Evolutionary conservation across 1,140 invertebrate genomes (phyloP), one percentile per base, ranked within the genome.

Genomic region (Sogatella furcifera): DNA sequence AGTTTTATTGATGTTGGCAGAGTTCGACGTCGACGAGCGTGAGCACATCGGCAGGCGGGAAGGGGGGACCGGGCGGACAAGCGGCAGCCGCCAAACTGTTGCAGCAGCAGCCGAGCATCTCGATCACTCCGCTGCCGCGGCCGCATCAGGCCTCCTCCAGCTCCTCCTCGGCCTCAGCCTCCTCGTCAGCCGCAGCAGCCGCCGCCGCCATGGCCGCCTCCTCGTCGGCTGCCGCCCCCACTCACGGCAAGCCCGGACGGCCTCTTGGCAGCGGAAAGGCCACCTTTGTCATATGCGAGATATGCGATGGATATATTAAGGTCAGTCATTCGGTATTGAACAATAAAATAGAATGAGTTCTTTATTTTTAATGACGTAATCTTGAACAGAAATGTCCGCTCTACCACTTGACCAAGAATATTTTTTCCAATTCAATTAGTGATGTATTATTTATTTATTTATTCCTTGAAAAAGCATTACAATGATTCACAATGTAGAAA

Each of bases 251-350:
- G 63, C 70, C 76, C 70, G 75, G 72, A 24, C 71, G 74, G 43
- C 72, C 69, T 14, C 63, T 59, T 11, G 62, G 62, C 14, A 68
- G 66, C 55, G 76, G 76, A 38, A 92, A 92, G 74, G 84, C 83
- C 65, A 84, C 86, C 15, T 93, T 93, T 74, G 91, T 95, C 63
- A 92, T 95, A 66, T 95, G 92, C 73, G 92, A 95, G 78, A 95
- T 95, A 65, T 95, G 92, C 74, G 92, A 95, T 73, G 90, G 91
- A 43, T 95, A 94, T 68, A 94, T 95, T 57, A 95, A 95, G 77
- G 81, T 82, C 69, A 67, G 65, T 21, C 52, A 14, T 52, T 61
- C 28, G n/a, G n/a, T n/a, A n/a, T n/a, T n/a, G n/a, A n/a, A n/a
- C n/a, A n/a, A n/a, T n/a, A n/a, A n/a, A n/a, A n/a, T n/a, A n/a